A percentile compares a stretch with the other conserved stretches of the same genome.
Conservation (phyloP, 2,888 invertebrate species). For the Hypomecis atomaria region DNA sequence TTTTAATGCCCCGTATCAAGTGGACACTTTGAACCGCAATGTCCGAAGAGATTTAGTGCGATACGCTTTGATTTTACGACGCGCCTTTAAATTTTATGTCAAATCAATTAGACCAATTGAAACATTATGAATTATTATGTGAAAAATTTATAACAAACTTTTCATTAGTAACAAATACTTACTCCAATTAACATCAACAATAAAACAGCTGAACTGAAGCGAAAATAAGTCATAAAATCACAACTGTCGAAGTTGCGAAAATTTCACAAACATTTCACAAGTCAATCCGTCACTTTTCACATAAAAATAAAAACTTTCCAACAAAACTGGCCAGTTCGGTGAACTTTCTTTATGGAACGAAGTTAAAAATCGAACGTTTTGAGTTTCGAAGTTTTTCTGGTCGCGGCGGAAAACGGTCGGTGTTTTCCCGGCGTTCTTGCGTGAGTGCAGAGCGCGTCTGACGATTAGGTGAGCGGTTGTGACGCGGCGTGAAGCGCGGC, state of each 20-base stretch:
- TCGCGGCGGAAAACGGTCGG: slow-evolving; percentile 80
- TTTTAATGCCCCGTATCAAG: slow-evolving; percentile 74
- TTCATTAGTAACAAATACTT: slow-evolving; percentile 57
- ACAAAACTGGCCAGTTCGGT: slow-evolving; percentile 38
- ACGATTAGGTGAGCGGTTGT: slow-evolving; percentile 73
- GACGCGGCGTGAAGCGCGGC: slow-evolving; percentile 67
- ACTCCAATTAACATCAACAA: slow-evolving; percentile 63
- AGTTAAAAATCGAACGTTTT: slow-evolving; percentile 57
- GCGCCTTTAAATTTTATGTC: slow-evolving; percentile 56
- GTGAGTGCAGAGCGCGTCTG: slow-evolving; percentile 81
- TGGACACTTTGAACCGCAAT: slow-evolving; percentile 73
- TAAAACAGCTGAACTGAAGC: slow-evolving; percentile 51
- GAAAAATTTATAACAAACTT: slow-evolving; percentile 5
- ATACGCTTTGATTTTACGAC: slow-evolving; percentile 74
- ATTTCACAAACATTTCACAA: slow-evolving; percentile 80
- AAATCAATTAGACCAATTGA: slow-evolving; percentile 62
- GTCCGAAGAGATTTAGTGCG: slow-evolving; percentile 76
- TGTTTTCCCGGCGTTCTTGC: slow-evolving; percentile 81
- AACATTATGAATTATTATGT: slow-evolving; percentile 28
- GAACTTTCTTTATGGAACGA: slow-evolving; percentile 24
- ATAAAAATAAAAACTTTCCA: slow-evolving; percentile 36
- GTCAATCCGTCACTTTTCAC: slow-evolving; percentile 51
- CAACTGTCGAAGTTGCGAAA: slow-evolving; percentile 59
- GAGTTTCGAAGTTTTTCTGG: slow-evolving; percentile 71
- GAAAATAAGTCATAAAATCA: slow-evolving; percentile 55